Conservation (phyloP, 2,113 vertebrate species). For the Pholis gunnellus region DNA sequence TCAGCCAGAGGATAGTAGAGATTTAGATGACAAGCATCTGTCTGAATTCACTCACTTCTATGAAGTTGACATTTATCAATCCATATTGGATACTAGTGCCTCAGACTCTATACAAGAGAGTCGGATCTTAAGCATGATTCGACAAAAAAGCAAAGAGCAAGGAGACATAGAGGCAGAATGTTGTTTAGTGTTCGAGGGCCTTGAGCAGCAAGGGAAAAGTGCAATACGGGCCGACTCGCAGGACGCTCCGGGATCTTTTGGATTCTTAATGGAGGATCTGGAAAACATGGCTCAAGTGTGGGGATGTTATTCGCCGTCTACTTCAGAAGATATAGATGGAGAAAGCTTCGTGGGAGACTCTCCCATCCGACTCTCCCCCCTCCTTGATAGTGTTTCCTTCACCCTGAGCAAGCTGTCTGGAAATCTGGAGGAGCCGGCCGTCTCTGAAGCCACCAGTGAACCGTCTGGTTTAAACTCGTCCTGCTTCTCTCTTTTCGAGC, state of each 20-base stretch:
- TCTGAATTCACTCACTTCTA: slow-evolving; percentile 99
- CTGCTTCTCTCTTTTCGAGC: slow-evolving; percentile 98
- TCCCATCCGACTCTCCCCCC: slow-evolving; percentile 90
- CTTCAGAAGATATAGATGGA: slow-evolving; percentile 94
- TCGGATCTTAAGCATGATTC: slow-evolving; percentile 99
- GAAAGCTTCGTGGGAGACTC: slow-evolving; percentile 96
- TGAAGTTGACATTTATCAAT: slow-evolving; percentile 99
- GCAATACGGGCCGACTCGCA: slow-evolving; percentile 97
- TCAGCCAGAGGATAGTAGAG: slow-evolving; percentile 92
- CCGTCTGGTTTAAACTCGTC: slow-evolving; percentile 90
- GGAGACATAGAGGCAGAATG: slow-evolving; percentile 95
- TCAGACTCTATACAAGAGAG: slow-evolving; percentile 98
- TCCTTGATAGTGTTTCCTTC: slow-evolving; percentile 90
- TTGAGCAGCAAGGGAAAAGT: slow-evolving; percentile 98
- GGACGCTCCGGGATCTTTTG: slow-evolving; percentile 91
- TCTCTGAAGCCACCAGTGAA: slow-evolving; percentile 91
- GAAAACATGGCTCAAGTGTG: slow-evolving; percentile 96
- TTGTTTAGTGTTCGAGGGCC: slow-evolving; percentile 97
- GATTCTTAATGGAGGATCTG: slow-evolving; percentile 92
- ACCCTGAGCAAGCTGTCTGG: slow-evolving; percentile 88
- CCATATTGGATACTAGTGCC: slow-evolving; percentile 99
- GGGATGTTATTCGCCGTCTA: slow-evolving; percentile 96
- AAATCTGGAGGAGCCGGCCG: slow-evolving; percentile 87
- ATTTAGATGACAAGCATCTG: slow-evolving; percentile 99
- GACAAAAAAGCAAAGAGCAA: slow-evolving; percentile 95